These are phyloP conservation scores for Sorex fumeus DNA, from an alignment of 2,113 vertebrate genomes.

Conservation along the genomic window DNA sequence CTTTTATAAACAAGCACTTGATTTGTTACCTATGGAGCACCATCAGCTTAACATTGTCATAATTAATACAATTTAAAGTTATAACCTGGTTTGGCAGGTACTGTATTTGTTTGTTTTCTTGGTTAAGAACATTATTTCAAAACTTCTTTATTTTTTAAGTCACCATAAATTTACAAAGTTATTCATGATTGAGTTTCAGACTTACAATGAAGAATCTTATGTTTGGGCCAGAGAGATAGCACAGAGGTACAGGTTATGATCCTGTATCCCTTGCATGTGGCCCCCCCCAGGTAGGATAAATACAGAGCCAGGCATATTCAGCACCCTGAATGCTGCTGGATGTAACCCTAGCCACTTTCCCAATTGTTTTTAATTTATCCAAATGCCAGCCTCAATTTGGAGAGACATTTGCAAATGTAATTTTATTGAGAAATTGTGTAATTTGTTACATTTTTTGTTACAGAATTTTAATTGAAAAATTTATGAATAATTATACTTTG, in stretches of 20 bases:
- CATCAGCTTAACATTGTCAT: slow-evolving; percentile 23
- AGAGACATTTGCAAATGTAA: not conserved
- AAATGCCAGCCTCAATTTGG: slow-evolving; percentile 27
- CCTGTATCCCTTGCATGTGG: too few relatives aligned
- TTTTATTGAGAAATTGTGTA: slow-evolving; percentile 14
- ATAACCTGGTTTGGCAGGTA: not conserved
- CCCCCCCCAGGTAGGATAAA: too few relatives aligned
- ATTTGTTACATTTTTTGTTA: slow-evolving; percentile 27
- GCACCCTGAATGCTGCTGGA: too few relatives aligned
- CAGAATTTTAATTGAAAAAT: not conserved
- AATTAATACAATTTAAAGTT: slow-evolving; percentile 16
- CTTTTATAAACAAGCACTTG: slow-evolving; percentile 35
- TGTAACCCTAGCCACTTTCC: too few relatives aligned
- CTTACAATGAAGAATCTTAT: too few relatives aligned
- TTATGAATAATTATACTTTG: slow-evolving; percentile 27
- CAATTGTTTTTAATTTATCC: not conserved
- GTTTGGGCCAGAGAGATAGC: too few relatives aligned
- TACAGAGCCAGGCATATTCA: too few relatives aligned
- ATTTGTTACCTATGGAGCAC: not conserved
- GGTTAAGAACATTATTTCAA: slow-evolving; percentile 4
- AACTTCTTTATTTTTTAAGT: too few relatives aligned
- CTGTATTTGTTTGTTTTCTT: not conserved
- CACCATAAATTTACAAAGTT: too few relatives aligned
- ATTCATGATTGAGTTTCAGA: too few relatives aligned
- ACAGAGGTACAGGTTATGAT: too few relatives aligned